Conservation (phyloP, 2,113 vertebrate genomes). For the Alosa alosa region DNA sequence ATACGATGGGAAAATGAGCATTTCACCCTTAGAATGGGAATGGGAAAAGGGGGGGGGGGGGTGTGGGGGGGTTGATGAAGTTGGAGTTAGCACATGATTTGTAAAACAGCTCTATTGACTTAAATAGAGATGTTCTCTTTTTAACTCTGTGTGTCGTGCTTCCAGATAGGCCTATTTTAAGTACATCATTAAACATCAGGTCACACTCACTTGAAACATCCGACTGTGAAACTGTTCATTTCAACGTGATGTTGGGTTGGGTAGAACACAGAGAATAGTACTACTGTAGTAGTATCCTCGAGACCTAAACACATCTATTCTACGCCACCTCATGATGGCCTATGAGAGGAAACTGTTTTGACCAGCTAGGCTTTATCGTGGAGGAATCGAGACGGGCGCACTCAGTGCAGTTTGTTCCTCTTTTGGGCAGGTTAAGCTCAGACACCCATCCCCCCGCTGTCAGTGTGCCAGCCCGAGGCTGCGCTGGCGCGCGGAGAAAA, state of each 20-base stretch:
- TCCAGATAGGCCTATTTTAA: conserved; percentile 33
- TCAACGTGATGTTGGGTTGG: background rate
- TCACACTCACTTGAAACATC: conserved; percentile 38
- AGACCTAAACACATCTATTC: background rate
- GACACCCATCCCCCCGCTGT: background rate
- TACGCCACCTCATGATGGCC: background rate
- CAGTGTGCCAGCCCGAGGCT: background rate
- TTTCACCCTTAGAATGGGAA: conserved; percentile 29
- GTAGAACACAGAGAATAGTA: background rate
- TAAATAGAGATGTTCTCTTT: conserved; percentile 38
- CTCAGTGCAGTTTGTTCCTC: background rate
- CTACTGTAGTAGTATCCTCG: background rate
- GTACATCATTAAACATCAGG: conserved; percentile 41
- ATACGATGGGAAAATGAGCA: conserved; percentile 34
- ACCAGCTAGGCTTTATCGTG: background rate
- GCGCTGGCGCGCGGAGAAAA: background rate
- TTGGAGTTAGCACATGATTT: conserved; percentile 47
- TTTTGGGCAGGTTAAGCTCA: background rate
- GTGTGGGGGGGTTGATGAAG: conserved; percentile 51
- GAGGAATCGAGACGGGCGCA: background rate
- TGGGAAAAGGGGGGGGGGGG: conserved; percentile 41
- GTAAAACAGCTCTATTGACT: conserved; percentile 50
- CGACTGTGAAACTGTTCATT: background rate
- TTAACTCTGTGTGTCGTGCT: conserved; percentile 23
- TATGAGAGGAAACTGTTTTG: background rate